Base-by-base conservation (phyloP, 2,888 invertebrate genomes). In the Ormyrus rosae region DNA sequence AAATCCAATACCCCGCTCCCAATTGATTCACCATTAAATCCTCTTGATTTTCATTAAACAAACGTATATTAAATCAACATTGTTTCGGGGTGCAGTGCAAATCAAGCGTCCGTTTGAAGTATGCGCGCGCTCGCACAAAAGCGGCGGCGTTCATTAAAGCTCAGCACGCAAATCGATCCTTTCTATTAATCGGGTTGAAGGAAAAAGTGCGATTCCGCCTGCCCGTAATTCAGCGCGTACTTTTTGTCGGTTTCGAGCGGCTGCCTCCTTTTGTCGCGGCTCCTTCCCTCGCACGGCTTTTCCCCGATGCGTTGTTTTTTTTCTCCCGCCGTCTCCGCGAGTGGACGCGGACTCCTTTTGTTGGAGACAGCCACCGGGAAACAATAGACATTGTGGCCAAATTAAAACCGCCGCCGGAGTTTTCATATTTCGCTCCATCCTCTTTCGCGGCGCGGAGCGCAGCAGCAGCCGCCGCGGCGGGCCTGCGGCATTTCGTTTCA, bases 351-450 rank as follows among this genome's bases (percentile, higher is more conserved):
- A 83, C 82, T 83, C 82, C 86, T 84, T 86, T 86, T 84, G 86
- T 86, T 73, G 46, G 55, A 9, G 70, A 60, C 53, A 83, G 83
- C 81, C 84, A 84, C 85, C 82, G 84, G 84, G 86, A 88, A 87
- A 90, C 90, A 90, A 90, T 90, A 88, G 90, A 89, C 88, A 88
- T 88, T 89, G 89, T 87, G 89, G 90, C 88, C 88, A 89, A 90
- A 90, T 90, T 90, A 90, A 90, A 90, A 90, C 87, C 88, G 90
- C 90, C 90, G 87, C 87, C 88, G 90, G 90, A 88, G 87, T 89
- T 90, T 89, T 88, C 88, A 89, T 88, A 90, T 90, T 88, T 88
- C 85, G 86, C 58, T 63, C 64, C 13, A 45, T 60, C 56, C 13
- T 48, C 19, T n/a, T 60, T 65, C 50, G 75, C 82, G 81, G 75